Evolutionary conservation across 2,888 invertebrate genomes (phyloP).

Genomic region (Malthinus flaveolus): DNA sequence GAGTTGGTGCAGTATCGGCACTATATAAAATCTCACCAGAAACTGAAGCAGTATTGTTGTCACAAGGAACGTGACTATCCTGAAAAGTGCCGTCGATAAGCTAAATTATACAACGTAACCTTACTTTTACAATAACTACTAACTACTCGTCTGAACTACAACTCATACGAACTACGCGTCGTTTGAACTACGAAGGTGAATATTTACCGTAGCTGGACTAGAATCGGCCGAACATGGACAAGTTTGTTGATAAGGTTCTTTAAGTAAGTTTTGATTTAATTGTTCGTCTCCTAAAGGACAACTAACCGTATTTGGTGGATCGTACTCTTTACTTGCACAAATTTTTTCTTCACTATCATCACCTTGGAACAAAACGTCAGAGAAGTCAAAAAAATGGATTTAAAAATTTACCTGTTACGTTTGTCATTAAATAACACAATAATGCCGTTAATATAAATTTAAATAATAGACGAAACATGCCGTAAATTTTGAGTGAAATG

Average conservation of each 20-base stretch:
- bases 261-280: slow-evolving; percentile 28
- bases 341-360: not conserved
- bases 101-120: slow-evolving; percentile 11
- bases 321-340: slow-evolving; percentile 20
- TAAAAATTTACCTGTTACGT: not conserved
- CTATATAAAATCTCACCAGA: slow-evolving; percentile 25
- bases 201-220: too few species aligned
- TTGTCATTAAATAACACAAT: slow-evolving; percentile 3
- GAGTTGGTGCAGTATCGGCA: slow-evolving; percentile 26
- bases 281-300: slow-evolving; percentile 36
- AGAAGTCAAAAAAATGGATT: too few species aligned
- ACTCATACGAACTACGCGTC: too few species aligned
- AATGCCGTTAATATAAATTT: slow-evolving; percentile 8
- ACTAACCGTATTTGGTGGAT: slow-evolving; percentile 30
- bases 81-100: slow-evolving; percentile 9
- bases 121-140: slow-evolving; percentile 2
- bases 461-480: slow-evolving; percentile 14
- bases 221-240: too few species aligned
- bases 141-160: not conserved
- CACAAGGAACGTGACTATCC: slow-evolving; percentile 24
- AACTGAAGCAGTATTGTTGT: not conserved
- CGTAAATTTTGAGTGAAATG: slow-evolving; percentile 8
- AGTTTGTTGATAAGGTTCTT: not conserved
- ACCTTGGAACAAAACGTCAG: not conserved
- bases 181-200: too few species aligned